phyloP scores from a whole-genome alignment of 2,888 invertebrate species.

The Plebejus argus region DNA sequence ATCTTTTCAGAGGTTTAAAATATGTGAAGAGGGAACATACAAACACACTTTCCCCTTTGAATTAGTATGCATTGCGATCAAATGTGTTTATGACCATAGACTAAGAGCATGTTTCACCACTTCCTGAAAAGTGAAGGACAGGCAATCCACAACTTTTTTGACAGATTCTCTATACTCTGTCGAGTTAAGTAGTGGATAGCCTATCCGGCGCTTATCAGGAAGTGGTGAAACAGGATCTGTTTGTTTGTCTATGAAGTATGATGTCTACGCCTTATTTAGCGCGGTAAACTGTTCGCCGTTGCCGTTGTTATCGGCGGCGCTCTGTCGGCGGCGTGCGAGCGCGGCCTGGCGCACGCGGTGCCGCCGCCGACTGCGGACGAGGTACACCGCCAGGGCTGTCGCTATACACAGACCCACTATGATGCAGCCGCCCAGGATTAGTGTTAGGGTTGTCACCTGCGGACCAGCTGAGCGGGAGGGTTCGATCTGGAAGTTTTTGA shows the following conservation, averaged over 20 bases:
- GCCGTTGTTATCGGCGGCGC: conserved; percentile 52
- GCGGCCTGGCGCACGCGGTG: conserved; percentile 59
- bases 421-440: conserved; percentile 61
- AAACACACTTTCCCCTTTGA: no score
- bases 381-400: conserved; percentile 61
- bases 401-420: conserved; percentile 58
- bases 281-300: conserved; percentile 66
- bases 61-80: no score
- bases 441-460: conserved; percentile 53
- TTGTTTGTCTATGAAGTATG: not conserved
- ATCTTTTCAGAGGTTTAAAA: no score
- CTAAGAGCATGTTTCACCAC: no score
- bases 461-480: conserved; percentile 54
- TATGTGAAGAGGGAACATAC: no score
- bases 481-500: conserved; percentile 56
- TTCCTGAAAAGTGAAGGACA: no score
- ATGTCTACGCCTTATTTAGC: conserved; percentile 58
- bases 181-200: no score
- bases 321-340: conserved; percentile 64
- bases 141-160: no score
- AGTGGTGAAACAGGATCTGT: no score
- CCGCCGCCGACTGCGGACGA: conserved; percentile 59
- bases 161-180: no score
- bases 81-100: no score
- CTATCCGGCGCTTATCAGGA: no score